Evolutionary conservation across 2,888 invertebrate genomes (phyloP).

Genomic region (Thymelicus acteon): DNA sequence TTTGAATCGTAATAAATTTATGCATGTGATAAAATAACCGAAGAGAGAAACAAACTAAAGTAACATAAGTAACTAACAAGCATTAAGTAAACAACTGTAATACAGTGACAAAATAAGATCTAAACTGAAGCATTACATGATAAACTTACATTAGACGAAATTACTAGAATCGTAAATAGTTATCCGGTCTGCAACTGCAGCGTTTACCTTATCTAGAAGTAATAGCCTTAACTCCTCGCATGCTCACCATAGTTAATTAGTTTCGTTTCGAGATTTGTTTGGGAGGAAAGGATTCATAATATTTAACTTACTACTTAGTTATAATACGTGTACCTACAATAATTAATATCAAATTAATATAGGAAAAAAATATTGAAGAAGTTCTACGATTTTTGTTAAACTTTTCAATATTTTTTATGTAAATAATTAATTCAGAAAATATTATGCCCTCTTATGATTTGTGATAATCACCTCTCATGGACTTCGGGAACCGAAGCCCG

Average conservation of each 20-base stretch:
- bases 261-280: conserved; percentile 41
- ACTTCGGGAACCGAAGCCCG: no score
- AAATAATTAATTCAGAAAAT: no score
- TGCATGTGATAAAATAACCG: background rate
- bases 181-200: conserved; percentile 23
- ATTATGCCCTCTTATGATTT: no score
- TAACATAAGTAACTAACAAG: background rate
- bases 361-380: no score
- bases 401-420: no score
- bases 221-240: conserved; percentile 42
- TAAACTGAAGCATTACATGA: conserved; percentile 31
- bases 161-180: conserved; percentile 21
- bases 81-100: background rate
- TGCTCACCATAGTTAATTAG: conserved; percentile 42
- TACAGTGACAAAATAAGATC: conserved; percentile 13
- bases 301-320: no score
- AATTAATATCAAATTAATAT: no score
- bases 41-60: background rate
- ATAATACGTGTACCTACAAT: no score
- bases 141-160: conserved; percentile 28
- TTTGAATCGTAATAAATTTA: background rate
- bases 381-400: no score
- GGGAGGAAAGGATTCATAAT: conserved; percentile 20
- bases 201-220: conserved; percentile 38
- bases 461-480: no score